Evolutionary conservation across 2,888 invertebrate genomes (phyloP).

Genomic region (Lagria hirta): DNA sequence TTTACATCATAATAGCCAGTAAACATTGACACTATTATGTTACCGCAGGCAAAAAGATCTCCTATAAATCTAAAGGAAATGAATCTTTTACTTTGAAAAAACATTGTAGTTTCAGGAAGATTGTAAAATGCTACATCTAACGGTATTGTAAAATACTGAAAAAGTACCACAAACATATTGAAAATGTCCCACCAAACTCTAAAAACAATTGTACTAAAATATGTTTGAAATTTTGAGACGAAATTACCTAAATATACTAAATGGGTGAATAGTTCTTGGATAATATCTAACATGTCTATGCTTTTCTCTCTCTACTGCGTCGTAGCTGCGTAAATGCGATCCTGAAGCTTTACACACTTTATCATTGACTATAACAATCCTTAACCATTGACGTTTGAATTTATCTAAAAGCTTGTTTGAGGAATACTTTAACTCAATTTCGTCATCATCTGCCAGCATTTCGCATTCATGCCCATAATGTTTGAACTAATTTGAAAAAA

Average conservation of each 20-base stretch:
- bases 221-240: neutral
- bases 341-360: conserved; percentile 17
- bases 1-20: conserved; percentile 44
- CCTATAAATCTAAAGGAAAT: conserved; percentile 8
- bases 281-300: conserved; percentile 39
- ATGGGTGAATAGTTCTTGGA: conserved; percentile 41
- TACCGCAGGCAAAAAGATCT: conserved; percentile 24
- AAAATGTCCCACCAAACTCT: conserved; percentile 39
- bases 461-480: conserved; percentile 27
- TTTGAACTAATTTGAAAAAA: too few species aligned
- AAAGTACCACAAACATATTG: conserved; percentile 34
- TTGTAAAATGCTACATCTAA: conserved; percentile 30
- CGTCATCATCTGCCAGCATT: conserved; percentile 27
- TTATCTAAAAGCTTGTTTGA: conserved; percentile 6
- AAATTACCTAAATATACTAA: conserved; percentile 39
- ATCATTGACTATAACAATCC: conserved; percentile 10
- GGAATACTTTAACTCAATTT: conserved; percentile 23
- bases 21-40: conserved; percentile 35
- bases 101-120: conserved; percentile 5
- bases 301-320: conserved; percentile 41
- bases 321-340: conserved; percentile 38
- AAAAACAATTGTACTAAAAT: conserved; percentile 1
- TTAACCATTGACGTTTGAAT: conserved; percentile 6
- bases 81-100: conserved; percentile 6
- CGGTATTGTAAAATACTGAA: conserved; percentile 35